Evolutionary conservation across 2,113 vertebrate species (phyloP), one percentile per base, ranked within the genome.

Genomic region (Noturus placidus): DNA sequence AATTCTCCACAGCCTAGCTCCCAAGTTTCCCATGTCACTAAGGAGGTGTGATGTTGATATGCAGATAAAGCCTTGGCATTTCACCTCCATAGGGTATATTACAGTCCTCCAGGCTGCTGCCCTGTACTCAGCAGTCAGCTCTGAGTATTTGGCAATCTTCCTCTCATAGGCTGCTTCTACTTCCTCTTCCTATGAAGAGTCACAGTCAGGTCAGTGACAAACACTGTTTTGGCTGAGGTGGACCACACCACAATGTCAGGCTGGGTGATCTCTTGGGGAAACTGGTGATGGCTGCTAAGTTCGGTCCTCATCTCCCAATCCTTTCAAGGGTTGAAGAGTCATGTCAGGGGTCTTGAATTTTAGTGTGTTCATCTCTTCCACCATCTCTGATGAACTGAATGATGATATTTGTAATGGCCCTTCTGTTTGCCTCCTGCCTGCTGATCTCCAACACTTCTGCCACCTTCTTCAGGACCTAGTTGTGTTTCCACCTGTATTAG

Each of bases 51-150:
- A 76, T 42, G 33, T 76, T 76, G 20, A 76, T 46, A 76, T 76
- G 38, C n/a, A 30, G 27, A 69, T 30, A 57, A 22, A 86, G 83
- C 83, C 84, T 57, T 30, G 22, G 77, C 76, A 89, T 86, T 77
- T 84, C 8, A 82, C 61, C 35, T 86, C 72, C 57, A 81, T 33
- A 42, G 69, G 17, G 10, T 76, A 59, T 19, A 22, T 59, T 59
- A 59, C 57, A 59, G 20, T 20, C 57, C 19, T 59, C 19, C 57
- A 59, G 57, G 5, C 19, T 19, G 19, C 5, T 59, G 57, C 19
- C 19, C 4, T 59, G 57, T 19, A 59, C 20, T 20, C 5, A 59
- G 57, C 57, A 59, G 20, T 59, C 57, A 59, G 57, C 19, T 59
- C 57, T 22, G 57, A 22, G 1, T 59, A 59, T 59, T 59, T 59